These are phyloP conservation scores for Ametastegia equiseti DNA, from an alignment of 2,888 invertebrate genomes.

Conservation along the genomic window DNA sequence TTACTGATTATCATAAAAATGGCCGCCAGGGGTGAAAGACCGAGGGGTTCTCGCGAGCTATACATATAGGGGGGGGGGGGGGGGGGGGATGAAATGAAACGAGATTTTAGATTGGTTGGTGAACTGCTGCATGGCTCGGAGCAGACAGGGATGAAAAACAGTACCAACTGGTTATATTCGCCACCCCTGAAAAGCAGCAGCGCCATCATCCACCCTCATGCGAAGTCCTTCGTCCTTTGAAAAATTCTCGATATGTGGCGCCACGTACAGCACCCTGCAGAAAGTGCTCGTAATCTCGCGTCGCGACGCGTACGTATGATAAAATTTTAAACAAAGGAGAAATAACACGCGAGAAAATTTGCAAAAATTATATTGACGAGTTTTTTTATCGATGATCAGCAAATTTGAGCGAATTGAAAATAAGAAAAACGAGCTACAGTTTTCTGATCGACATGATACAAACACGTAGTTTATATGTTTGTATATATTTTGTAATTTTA, in stretches of 20 bases:
- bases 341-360: no score
- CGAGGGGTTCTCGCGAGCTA: background rate
- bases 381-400: background rate
- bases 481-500: background rate
- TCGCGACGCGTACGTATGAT: background rate
- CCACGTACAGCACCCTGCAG: slow-evolving; percentile 17
- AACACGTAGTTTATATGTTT: background rate
- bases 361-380: background rate
- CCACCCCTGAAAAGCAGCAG: background rate
- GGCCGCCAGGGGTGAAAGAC: slow-evolving; percentile 35
- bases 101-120: slow-evolving; percentile 39
- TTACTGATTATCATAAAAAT: slow-evolving; percentile 44
- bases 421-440: background rate
- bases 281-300: background rate
- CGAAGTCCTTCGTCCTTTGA: slow-evolving; percentile 8
- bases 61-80: background rate
- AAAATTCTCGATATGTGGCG: slow-evolving; percentile 7
- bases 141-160: slow-evolving; percentile 43
- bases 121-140: slow-evolving; percentile 28
- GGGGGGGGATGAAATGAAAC: background rate
- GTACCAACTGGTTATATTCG: slow-evolving; percentile 1
- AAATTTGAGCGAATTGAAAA: background rate
- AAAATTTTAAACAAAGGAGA: background rate
- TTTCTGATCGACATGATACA: background rate
- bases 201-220: slow-evolving; percentile 37